Evolutionary conservation across 2,888 invertebrate species (phyloP), one percentile per base, ranked within the genome.

Genomic region (Polyommatus icarus): DNA sequence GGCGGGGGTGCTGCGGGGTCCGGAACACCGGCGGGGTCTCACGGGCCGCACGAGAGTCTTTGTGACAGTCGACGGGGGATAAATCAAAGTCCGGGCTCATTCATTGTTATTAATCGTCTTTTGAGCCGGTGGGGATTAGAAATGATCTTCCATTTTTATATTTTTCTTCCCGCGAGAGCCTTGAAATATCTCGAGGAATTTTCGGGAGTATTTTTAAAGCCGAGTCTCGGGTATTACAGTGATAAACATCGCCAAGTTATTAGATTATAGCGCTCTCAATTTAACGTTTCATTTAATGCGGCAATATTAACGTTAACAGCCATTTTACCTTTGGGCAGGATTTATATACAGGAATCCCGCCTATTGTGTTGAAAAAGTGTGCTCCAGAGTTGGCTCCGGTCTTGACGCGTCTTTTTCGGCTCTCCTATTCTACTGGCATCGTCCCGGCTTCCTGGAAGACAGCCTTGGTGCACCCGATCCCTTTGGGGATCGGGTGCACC

Each of bases 51-150:
- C 20, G 61, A 3, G 59, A 61, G 67, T 15, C 67, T 67, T 32
- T 18, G 67, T 67, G 67, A 29, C 67, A 67, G 29, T 32, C 20
- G 40, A 46, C 73, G 40, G 5, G 12, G 46, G 73, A 73, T 73
- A 20, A 73, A 73, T 73, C 67, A 67, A 67, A 67, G 73, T 40
- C 73, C 46, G 4, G 5, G 40, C 40, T 46, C 10, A 73, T 20
- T 73, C 73, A 20, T 73, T 73, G 73, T 73, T 20, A 73, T 73
- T 46, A 40, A 73, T 73, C 46, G 73, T 46, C 40, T 73, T 20
- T 8, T 46, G 46, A 73, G 73, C 24, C 73, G 12, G 40, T 6
- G 20, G 40, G 24, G 73, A 73, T 73, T 73, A 73, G 20, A 40
- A 73, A 73, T 73, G 20, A 46, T 46, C 24, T 73, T 46, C 15